Evolutionary conservation across 1,140 invertebrate genomes (phyloP), one percentile per base, ranked within the genome.

Genomic region (Sitophilus oryzae): DNA sequence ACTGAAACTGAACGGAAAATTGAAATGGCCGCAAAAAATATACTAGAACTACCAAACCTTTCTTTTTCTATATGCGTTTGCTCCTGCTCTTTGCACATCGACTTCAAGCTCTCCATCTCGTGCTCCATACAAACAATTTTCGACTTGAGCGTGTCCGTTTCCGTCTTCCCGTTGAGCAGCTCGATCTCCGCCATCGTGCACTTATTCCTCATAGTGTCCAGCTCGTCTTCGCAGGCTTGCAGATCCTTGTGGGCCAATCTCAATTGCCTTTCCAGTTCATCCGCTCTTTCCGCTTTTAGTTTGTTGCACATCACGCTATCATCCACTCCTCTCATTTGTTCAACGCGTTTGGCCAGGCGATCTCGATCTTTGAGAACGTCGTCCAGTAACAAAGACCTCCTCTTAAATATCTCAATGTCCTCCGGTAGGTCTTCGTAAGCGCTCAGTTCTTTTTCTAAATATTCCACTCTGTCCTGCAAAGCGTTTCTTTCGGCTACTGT

Each of bases 41-140:
- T n/a, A n/a, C n/a, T n/a, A n/a, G n/a, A n/a, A n/a, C n/a, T n/a
- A n/a, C n/a, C n/a, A n/a, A n/a, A 46, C 43, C 53, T 23, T 3
- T 67, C 60, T 46, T 59, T 56, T 52, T 70, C 66, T 15, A 61
- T 52, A 37, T 58, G 37, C n/a, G 65, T 23, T 4, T 59, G 30
- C 35, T 68, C 66, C 15, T 63, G 61, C 20, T 67, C 65, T 48
- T 64, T 56, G n/a, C 62, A 65, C 20, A 63, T 25, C 14, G 52
- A 59, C 21, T 52, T 59, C 23, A 65, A 38, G 8, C 58, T 58
- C 51, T 63, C 60, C 10, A 60, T 44, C 40, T 66, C 60, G 25
- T 64, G 59, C 20, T 67, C 60, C 58, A 62, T 55, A 40, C 56
- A 63, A 6, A 47, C 37, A n/a, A 59, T 35, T 20, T 46, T 52